Evolutionary conservation across 2,888 invertebrate species (phyloP), one percentile per base, ranked within the genome.

Genomic region (Sphaerophoria taeniata): DNA sequence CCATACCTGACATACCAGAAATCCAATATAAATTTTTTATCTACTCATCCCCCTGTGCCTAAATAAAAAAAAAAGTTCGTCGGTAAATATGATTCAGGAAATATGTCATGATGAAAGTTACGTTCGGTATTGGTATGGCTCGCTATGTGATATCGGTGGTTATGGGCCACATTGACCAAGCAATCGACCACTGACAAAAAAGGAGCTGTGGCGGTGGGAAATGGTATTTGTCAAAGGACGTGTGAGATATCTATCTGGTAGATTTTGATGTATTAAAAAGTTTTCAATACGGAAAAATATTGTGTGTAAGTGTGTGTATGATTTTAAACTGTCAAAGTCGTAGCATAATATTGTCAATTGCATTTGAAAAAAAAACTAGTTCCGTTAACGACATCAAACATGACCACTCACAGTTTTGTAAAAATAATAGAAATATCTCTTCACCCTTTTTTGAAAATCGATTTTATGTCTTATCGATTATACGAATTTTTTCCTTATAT

Each of bases 1-100:
- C 34, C 12, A 31, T 60, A 75, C 83, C 74, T 84, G 74, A 61
- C 70, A 67, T 71, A 75, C 74, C 83, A 71, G 55, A 60, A 79
- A 84, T 79, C 67, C 71, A 79, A 84, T 79, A 78, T 51, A 73
- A 33, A 53, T 12, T 65, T 67, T 75, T 51, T 51, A 14, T 47
- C 33, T 14, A 36, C 51, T 39, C 70, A 65, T 39, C 58, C 69
- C 49, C 36, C 67, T 12, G 3, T 34, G 14, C 1, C 0, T 4
- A 45, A 33, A 45, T 9, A 31, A 45, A 31, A 49, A n/a, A 33
- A 9, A 45, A 61, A 43, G 49, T 43, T 7, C 14, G 33, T 69
- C 53, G 31, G 47, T 36, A 47, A 49, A 67, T 71, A 76, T 47
- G 53, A 55, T 55, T 47, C 47, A 7, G 53, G 16, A 34, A 67